A percentile compares a stretch with the other conserved stretches of the same genome.
Conservation (phyloP, 2,888 invertebrate genomes). For the Heliconius cydno region DNA sequence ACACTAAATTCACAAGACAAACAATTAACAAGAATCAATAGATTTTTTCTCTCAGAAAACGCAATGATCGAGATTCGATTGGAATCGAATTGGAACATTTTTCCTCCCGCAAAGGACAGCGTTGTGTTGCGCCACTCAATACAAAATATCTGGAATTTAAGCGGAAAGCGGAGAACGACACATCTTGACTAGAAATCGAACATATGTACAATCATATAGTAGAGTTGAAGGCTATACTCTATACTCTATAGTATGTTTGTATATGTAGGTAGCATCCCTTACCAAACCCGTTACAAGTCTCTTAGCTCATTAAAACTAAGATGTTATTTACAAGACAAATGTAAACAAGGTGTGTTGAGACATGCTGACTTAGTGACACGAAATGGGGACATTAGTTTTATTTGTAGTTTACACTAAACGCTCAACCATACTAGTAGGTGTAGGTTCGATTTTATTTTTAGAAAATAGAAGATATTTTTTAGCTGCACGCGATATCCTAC, state of each 20-base stretch:
- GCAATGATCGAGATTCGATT: too few species aligned
- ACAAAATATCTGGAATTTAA: not conserved
- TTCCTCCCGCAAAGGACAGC: not conserved
- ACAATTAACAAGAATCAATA: too few species aligned
- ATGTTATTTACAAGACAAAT: conserved; percentile 26
- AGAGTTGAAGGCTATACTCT: not conserved
- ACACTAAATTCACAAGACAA: too few species aligned
- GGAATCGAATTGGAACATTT: too few species aligned
- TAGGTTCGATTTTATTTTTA: too few species aligned
- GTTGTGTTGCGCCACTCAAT: not conserved
- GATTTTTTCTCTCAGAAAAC: too few species aligned
- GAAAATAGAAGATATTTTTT: not conserved
- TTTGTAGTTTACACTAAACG: too few species aligned
- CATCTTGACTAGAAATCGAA: not conserved
- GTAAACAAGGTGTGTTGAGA: conserved; percentile 23
- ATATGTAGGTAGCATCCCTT: not conserved
- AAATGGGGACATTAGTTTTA: conserved; percentile 2
- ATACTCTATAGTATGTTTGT: not conserved
- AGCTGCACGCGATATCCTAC: not conserved
- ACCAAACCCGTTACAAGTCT: conserved; percentile 3
- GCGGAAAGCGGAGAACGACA: too few species aligned
- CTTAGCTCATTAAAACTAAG: conserved; percentile 22
- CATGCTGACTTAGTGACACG: not conserved
- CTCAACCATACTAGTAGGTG: too few species aligned
- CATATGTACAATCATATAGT: not conserved